Evolutionary conservation across 2,113 vertebrate genomes (phyloP).

Genomic region (Myodes glareolus): DNA sequence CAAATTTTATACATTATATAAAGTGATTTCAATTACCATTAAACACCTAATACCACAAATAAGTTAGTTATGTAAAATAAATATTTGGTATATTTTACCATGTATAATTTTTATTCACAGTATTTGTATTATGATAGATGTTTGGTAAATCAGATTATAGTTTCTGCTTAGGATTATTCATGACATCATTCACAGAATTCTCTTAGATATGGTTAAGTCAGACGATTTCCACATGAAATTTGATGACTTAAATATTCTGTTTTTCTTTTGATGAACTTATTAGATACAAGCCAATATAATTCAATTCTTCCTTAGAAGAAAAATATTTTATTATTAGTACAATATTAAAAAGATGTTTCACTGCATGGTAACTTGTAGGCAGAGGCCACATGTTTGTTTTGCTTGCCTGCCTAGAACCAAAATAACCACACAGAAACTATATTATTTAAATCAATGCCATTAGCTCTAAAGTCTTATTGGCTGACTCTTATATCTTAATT

Average conservation of each 20-base stretch:
- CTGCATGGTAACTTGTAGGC: background rate
- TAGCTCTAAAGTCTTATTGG: no score
- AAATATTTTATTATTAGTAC: background rate
- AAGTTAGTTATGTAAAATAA: background rate
- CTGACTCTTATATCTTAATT: no score
- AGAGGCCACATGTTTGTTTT: no score
- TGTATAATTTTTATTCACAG: background rate
- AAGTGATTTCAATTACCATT: background rate
- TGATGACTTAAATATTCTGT: background rate
- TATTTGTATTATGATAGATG: background rate
- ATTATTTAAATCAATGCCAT: no score
- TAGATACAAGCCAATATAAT: background rate
- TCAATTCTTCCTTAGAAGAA: background rate
- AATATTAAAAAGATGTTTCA: background rate
- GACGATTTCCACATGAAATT: background rate
- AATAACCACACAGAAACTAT: no score
- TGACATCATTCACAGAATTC: background rate
- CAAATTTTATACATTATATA: background rate
- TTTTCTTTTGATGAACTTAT: background rate
- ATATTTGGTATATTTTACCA: background rate
- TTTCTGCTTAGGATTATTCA: background rate
- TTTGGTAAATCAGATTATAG: background rate
- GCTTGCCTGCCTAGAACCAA: no score
- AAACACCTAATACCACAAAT: background rate
- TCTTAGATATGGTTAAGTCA: background rate